These are phyloP conservation scores for Festucalex cinctus DNA, from an alignment of 2,113 vertebrate species.

Conservation along the genomic window DNA sequence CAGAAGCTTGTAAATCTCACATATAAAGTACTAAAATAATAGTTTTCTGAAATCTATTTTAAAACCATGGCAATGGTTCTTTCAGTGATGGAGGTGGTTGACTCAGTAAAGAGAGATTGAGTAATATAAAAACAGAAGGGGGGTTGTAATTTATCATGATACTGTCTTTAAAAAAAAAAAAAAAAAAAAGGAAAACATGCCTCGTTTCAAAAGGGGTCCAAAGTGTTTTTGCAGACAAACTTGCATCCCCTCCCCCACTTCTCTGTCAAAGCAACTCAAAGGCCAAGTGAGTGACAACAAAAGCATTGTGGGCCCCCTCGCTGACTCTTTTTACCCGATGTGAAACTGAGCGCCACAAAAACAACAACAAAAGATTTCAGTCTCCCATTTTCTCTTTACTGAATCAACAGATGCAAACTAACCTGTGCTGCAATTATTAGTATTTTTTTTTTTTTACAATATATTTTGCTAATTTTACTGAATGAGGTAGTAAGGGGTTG, in stretches of 20 bases:
- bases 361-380: slow-evolving; percentile 26
- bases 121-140: slow-evolving; percentile 11
- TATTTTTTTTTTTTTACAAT: not conserved
- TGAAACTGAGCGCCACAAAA: slow-evolving; percentile 28
- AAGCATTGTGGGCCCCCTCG: slow-evolving; percentile 17
- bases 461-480: not conserved
- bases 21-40: slow-evolving; percentile 7
- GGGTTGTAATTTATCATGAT: not conserved
- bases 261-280: slow-evolving; percentile 21
- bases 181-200: not conserved
- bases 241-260: too few species aligned
- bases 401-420: slow-evolving; percentile 15
- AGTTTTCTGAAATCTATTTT: slow-evolving; percentile 11
- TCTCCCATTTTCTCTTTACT: slow-evolving; percentile 19
- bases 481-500: slow-evolving; percentile 60
- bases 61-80: slow-evolving; percentile 15
- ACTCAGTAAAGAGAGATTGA: slow-evolving; percentile 23
- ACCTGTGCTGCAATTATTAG: slow-evolving; percentile 27
- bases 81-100: slow-evolving; percentile 29
- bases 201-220: slow-evolving; percentile 3
- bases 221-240: slow-evolving; percentile 7
- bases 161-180: not conserved
- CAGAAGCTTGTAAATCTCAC: not conserved
- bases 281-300: slow-evolving; percentile 19
- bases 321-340: slow-evolving; percentile 51